Evolutionary conservation across 2,797 vertebrate genomes (phyloP), one percentile per base, ranked within the genome.

Genomic region (Halcyon smyrnensis): DNA sequence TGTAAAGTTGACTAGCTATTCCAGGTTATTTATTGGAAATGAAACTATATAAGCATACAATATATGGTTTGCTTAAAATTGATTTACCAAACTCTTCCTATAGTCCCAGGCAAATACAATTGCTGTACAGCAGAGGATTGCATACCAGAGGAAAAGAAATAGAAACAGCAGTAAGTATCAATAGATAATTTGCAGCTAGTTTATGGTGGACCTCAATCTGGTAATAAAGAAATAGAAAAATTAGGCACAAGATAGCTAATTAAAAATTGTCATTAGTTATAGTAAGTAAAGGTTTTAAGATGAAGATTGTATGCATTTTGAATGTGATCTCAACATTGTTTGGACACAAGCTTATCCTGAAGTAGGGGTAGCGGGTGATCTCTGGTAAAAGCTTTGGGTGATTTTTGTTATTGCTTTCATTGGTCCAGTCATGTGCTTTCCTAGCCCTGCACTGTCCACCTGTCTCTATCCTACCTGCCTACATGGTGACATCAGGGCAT

Each of bases 21-120:
- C 88, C 87, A 87, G 51, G 85, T 96, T 97, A 96, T 96, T 97
- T 95, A 97, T 94, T 97, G 79, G 64, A 95, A 97, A 95, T 95
- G 93, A 97, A 95, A 89, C 90, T 90, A 75, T 91, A 91, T 95
- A 93, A 95, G 87, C 96, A 93, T 93, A 90, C 68, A 95, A 90
- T 92, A 95, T 82, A 93, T 68, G 93, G 85, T 90, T 96, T 94
- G 60, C 77, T 95, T 96, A 93, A 96, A 96, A 93, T 83, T 96
- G 93, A 95, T 97, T 97, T 95, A 90, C 80, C 59, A 88, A 92
- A 93, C 77, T 68, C 80, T 74, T 89, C 67, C 68, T 34, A 46
- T 25, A 87, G 85, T 95, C 45, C 34, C 53, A 83, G 51, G 34
- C 19, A 95, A 93, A 95, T 62, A 34, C 59, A 90, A 74, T 83